These are phyloP conservation scores for Lepus oiostolus DNA, from an alignment of 2,797 vertebrate genomes.

Conservation along the genomic window DNA sequence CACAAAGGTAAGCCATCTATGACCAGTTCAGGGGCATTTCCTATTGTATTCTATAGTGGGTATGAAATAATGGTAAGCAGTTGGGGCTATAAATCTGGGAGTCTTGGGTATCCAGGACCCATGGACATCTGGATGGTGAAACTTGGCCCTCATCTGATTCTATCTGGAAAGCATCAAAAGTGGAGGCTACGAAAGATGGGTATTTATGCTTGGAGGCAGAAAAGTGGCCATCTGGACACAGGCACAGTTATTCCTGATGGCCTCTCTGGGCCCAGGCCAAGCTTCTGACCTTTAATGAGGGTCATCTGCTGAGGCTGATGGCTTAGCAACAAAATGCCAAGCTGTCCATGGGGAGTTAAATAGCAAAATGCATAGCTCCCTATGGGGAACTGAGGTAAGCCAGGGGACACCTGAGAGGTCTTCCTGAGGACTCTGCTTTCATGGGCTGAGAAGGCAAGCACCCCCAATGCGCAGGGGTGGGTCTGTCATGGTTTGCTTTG, in stretches of 20 bases:
- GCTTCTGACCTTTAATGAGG: background rate
- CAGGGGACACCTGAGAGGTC: background rate
- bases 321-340: background rate
- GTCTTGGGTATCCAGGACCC: background rate
- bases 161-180: background rate
- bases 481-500: background rate
- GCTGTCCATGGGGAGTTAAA: background rate
- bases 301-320: background rate
- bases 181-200: background rate
- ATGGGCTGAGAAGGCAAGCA: background rate
- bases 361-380: background rate
- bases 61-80: background rate
- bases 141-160: background rate
- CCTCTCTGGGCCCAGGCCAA: background rate
- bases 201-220: background rate
- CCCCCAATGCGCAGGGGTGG: background rate
- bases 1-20: slow-evolving; percentile 89
- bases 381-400: background rate
- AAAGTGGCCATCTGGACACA: background rate
- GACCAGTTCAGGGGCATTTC: background rate
- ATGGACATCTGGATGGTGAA: background rate
- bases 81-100: too few relatives aligned
- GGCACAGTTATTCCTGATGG: background rate
- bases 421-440: background rate
- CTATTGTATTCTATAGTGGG: background rate